Base-by-base conservation (phyloP, 2,888 invertebrate genomes). In the Tineola bisselliella region DNA sequence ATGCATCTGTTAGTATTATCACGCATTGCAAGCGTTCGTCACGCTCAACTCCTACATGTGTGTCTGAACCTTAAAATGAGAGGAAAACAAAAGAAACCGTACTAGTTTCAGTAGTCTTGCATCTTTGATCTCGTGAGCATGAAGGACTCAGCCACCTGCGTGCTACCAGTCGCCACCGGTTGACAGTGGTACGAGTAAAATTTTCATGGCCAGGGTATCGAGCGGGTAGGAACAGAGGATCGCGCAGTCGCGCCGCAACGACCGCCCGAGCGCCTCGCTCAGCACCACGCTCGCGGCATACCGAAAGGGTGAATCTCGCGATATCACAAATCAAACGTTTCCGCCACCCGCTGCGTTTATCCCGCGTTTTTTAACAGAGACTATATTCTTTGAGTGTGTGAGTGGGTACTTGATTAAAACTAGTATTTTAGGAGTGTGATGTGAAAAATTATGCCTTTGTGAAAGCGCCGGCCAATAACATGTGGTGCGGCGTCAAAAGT, bases 131-230 rank as follows among this genome's bases (percentile, higher is more conserved):
- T 10, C 38, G 38, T 38, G 63, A 64, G 65, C 68, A 38, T 38
- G 2, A 38, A 38, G n/a, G 38, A 38, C n/a, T 10, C 70, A 69
- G 74, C 70, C 63, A 77, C 76, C 77, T 81, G 79, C 80, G 79
- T 78, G 76, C 61, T 15, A n/a, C 18, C 57, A 8, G 8, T 79
- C 71, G 74, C 79, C 83, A 82, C 81, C 77, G 79, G 80, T 82
- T 86, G 86, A 84, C 86, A 86, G 83, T 68, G 67, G 70, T 68
- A 76, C 71, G 77, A 77, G 75, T 86, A 81, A 86, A 86, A 81
- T 72, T 86, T 87, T 87, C 86, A 87, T 86, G 87, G 86, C 80
- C 86, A 82, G 72, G 68, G 79, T 87, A 87, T 87, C 78, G 86
- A 64, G 80, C 83, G 81, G 68, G 66, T 77, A 79, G 66, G 73